Conservation (phyloP, 2,888 invertebrate genomes). For the Pachliopta kotzebuea region DNA sequence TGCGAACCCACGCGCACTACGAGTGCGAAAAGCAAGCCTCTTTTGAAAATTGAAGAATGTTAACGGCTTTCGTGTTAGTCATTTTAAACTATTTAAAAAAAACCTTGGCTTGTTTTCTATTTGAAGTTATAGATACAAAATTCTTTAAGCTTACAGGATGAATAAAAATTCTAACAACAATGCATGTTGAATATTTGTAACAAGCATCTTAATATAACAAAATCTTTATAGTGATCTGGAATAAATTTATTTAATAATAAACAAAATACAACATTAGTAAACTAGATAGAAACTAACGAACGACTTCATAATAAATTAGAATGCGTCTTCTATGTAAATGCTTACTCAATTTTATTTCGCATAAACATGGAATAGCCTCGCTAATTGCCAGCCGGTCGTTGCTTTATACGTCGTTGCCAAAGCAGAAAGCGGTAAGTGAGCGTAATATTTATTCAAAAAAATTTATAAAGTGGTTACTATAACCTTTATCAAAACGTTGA, state of each 20-base stretch:
- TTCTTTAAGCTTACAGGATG: too few species aligned
- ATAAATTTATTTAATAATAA: conserved; percentile 31
- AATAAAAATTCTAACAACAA: too few species aligned
- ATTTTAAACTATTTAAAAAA: conserved; percentile 17
- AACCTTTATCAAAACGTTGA: neutral
- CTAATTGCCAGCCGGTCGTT: conserved; percentile 48
- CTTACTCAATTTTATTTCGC: conserved; percentile 48
- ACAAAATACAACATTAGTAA: conserved; percentile 33
- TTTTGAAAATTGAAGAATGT: conserved; percentile 29
- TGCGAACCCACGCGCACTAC: conserved; percentile 56
- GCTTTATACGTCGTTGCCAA: conserved; percentile 47
- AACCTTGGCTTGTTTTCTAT: neutral
- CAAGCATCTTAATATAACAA: neutral
- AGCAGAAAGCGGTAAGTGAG: conserved; percentile 68
- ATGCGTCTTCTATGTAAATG: conserved; percentile 46
- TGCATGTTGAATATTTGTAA: too few species aligned
- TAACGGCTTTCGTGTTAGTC: conserved; percentile 28
- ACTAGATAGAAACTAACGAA: conserved; percentile 44
- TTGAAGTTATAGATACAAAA: neutral
- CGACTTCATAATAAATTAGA: conserved; percentile 41
- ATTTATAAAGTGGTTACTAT: conserved; percentile 22
- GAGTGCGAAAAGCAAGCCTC: conserved; percentile 38
- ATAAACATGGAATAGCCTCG: conserved; percentile 50
- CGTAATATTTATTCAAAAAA: conserved; percentile 36
- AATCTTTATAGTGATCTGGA: conserved; percentile 11